Evolutionary conservation across 1,140 invertebrate species (phyloP).

Genomic region (Carcinoscorpius rotundicauda): DNA sequence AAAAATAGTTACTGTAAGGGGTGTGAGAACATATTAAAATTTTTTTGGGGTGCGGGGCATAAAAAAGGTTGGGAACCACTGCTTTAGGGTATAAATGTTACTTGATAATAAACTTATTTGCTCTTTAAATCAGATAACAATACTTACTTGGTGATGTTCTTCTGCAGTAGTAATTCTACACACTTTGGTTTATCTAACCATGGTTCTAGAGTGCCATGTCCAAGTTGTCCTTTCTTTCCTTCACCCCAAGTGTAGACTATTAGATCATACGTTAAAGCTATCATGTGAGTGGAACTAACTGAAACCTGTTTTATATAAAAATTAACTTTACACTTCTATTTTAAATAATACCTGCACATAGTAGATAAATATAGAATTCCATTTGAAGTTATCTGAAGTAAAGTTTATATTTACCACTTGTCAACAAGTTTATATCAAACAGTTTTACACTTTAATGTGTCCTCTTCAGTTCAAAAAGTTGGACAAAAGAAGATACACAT

Average conservation of each 20-base stretch:
- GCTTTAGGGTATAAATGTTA: neutral
- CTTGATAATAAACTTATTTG: neutral
- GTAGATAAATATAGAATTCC: no score
- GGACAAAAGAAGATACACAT: no score
- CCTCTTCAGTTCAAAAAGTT: no score
- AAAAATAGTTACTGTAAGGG: neutral
- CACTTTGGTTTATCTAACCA: slow-evolving; percentile 42
- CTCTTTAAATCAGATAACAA: neutral
- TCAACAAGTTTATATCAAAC: no score
- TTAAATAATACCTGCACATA: no score
- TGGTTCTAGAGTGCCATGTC: slow-evolving; percentile 43
- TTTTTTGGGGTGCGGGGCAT: neutral
- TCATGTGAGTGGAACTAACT: slow-evolving; percentile 50
- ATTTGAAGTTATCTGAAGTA: no score
- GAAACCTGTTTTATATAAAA: slow-evolving; percentile 35
- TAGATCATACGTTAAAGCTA: slow-evolving; percentile 51
- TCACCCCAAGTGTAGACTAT: slow-evolving; percentile 59
- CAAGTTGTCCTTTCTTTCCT: slow-evolving; percentile 52
- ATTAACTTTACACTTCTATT: no score
- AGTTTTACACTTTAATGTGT: no score
- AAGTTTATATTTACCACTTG: no score
- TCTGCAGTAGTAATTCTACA: slow-evolving; percentile 46
- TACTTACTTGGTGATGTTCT: slow-evolving; percentile 44
- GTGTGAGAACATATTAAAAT: neutral
- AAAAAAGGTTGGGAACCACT: neutral